Conservation (phyloP, 2,888 invertebrate species). For the Ephialtes manifestator region DNA sequence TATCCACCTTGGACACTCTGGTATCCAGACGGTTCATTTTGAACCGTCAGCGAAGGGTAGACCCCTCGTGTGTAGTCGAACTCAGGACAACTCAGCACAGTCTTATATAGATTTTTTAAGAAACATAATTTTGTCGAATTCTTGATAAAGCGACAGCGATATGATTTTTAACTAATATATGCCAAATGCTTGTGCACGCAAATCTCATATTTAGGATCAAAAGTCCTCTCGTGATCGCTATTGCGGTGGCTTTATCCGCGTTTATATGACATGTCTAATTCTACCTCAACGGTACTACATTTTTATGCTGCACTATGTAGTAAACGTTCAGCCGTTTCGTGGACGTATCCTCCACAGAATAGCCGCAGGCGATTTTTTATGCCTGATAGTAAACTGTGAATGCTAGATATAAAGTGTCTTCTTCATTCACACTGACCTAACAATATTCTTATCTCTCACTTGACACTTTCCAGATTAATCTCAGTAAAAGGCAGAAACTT, state of each 20-base stretch:
- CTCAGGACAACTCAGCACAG: too few relatives aligned
- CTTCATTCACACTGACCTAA: not conserved
- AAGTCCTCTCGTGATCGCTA: slow-evolving; percentile 5
- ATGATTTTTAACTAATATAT: not conserved
- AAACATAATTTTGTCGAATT: too few relatives aligned
- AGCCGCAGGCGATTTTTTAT: not conserved
- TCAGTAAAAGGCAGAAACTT: not conserved
- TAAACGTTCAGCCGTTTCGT: not conserved
- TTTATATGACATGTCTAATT: slow-evolving; percentile 17
- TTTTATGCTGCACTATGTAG: not conserved
- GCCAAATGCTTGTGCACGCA: not conserved
- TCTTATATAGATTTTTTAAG: too few relatives aligned
- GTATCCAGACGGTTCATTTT: too few relatives aligned
- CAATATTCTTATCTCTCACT: slow-evolving; percentile 1
- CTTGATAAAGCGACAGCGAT: not conserved
- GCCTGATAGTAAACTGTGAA: slow-evolving; percentile 14
- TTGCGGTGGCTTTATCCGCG: not conserved
- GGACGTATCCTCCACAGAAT: not conserved
- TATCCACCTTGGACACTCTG: too few relatives aligned
- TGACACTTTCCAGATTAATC: slow-evolving; percentile 15
- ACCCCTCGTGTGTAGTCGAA: too few relatives aligned
- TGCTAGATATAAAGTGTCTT: not conserved
- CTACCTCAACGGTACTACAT: not conserved
- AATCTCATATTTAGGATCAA: not conserved
- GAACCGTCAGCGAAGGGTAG: too few relatives aligned